Evolutionary conservation across 2,797 vertebrate species (phyloP), one percentile per base, ranked within the genome.

Genomic region (Enteromius treurensis): DNA sequence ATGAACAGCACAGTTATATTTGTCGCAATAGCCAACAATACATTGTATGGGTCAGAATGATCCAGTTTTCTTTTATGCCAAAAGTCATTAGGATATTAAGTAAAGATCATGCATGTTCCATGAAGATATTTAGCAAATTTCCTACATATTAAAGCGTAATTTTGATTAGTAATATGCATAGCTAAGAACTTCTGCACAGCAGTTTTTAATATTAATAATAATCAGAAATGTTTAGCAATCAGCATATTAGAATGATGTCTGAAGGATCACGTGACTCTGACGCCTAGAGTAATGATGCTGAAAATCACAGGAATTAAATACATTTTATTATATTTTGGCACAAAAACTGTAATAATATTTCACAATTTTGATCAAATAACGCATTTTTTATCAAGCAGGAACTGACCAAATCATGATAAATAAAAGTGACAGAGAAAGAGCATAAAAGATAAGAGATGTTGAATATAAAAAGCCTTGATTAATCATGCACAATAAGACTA

Each of bases 261-360:
- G 40, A 45, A 45, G 67, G 67, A 34, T 65, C 62, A 65, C 4
- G 62, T 34, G 64, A 65, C 64, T 34, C 62, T 65, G 29, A 65
- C 34, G 29, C 32, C 26, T 64, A 14, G 14, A 19, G 62, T 34
- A 34, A 19, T 34, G 29, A 65, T 34, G 29, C 3, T 65, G 62
- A 65, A 34, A 34, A 65, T 64, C 26, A 32, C 60, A 32, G 26
- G 9, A 42, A 42, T 42, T 10, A 42, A 42, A 10, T 15, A 64
- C 6, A 19, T 19, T 65, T 65, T 34, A 8, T 3, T 1, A 64
- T 32, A 3, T 32, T 32, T 64, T 64, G 10, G 4, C n/a, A 26
- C 23, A 26, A 1, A 15, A 29, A 29, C 5, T 62, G 4, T 15
- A 29, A 14, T 15, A 26, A 62, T 15, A 29, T 62, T 62, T 29